These are phyloP conservation scores for Tetragnatha montana DNA, from an alignment of 2,888 invertebrate species.

Conservation along the genomic window DNA sequence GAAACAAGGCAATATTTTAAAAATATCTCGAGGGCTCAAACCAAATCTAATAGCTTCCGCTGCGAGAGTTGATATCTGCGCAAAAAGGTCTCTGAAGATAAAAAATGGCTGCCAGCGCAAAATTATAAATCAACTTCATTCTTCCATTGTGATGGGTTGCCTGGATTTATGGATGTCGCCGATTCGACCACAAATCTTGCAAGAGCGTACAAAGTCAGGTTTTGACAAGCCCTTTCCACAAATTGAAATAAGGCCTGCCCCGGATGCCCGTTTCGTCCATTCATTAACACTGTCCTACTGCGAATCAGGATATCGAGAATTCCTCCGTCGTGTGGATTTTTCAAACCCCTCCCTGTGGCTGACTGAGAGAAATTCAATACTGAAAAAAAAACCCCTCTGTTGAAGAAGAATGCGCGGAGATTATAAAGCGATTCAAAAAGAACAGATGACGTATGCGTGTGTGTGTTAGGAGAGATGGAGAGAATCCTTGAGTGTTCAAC, in stretches of 20 bases:
- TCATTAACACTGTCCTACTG: no score
- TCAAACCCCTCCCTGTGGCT: no score
- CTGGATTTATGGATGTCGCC: constrained; percentile 48
- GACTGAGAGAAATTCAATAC: no score
- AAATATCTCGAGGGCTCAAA: constrained; percentile 32
- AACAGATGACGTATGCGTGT: no score
- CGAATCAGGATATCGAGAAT: no score
- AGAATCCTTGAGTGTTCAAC: no score
- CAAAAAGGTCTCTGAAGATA: constrained; percentile 38
- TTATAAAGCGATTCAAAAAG: no score
- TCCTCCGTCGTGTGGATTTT: no score
- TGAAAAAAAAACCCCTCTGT: no score
- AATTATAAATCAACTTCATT: constrained; percentile 63
- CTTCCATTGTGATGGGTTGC: constrained; percentile 46
- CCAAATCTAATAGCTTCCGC: constrained; percentile 28
- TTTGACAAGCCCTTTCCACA: constrained; percentile 25
- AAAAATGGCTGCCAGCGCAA: constrained; percentile 42
- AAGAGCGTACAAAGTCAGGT: constrained; percentile 24
- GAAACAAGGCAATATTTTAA: constrained; percentile 22
- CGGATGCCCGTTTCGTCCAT: no score
- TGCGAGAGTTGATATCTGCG: constrained; percentile 20
- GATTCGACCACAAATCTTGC: constrained; percentile 55
- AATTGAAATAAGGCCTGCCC: constrained; percentile 11
- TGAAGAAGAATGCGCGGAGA: no score
- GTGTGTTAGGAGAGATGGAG: no score